Evolutionary conservation across 2,888 invertebrate species (phyloP).

Genomic region (Agrotis segetum): DNA sequence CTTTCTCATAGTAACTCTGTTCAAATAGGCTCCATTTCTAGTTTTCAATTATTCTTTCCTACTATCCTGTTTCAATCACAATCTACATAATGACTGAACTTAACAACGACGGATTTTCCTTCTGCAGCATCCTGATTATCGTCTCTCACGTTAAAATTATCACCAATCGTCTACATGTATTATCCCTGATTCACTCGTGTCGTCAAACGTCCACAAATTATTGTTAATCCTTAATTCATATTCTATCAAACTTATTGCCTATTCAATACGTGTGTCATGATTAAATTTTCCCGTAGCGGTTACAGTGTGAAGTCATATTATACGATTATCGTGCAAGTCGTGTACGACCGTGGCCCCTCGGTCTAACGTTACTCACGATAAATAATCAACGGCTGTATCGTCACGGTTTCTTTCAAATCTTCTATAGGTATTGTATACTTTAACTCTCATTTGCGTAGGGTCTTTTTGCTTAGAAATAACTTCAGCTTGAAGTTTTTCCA

Average conservation of each 20-base stretch:
- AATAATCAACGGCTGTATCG: slow-evolving; percentile 69
- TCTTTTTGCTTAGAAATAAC: slow-evolving; percentile 14
- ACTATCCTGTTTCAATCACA: background rate
- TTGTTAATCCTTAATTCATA: slow-evolving; percentile 31
- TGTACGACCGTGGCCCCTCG: slow-evolving; percentile 69
- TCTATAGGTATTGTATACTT: slow-evolving; percentile 29
- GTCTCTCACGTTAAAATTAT: background rate
- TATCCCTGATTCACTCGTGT: background rate
- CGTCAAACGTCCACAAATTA: background rate
- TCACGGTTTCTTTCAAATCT: slow-evolving; percentile 72
- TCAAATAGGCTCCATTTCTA: background rate
- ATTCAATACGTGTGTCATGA: slow-evolving; percentile 63
- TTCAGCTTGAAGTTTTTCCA: slow-evolving; percentile 7
- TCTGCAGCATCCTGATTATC: background rate
- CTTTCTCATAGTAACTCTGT: background rate
- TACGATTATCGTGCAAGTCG: slow-evolving; percentile 69
- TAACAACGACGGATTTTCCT: background rate
- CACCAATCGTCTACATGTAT: background rate
- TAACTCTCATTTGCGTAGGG: slow-evolving; percentile 10
- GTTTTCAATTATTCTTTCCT: background rate
- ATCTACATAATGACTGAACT: background rate
- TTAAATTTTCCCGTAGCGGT: slow-evolving; percentile 66
- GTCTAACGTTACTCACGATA: slow-evolving; percentile 65
- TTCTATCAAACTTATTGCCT: slow-evolving; percentile 36
- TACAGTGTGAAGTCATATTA: slow-evolving; percentile 60